These are phyloP conservation scores for Fragum whitleyi DNA, from an alignment of 2,888 invertebrate genomes.

Conservation along the genomic window DNA sequence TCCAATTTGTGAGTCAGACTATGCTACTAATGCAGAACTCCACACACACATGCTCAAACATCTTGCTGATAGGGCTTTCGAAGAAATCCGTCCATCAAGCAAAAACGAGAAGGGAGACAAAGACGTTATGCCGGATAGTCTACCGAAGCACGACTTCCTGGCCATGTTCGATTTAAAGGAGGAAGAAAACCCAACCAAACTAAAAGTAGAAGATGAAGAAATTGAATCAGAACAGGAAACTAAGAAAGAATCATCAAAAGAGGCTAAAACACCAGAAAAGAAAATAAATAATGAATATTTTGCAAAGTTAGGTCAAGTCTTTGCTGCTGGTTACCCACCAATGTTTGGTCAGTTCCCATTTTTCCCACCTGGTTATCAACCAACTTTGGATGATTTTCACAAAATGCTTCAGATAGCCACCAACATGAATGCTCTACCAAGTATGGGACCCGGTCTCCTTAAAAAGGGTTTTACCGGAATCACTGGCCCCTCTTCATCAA, in stretches of 20 bases:
- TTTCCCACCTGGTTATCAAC: constrained; percentile 59
- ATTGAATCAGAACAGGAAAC: not conserved
- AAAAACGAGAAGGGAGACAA: constrained; percentile 62
- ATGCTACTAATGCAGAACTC: constrained; percentile 86
- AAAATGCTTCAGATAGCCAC: constrained; percentile 69
- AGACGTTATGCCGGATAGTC: constrained; percentile 55
- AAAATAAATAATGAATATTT: constrained; percentile 76
- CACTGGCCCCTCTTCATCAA: constrained; percentile 44
- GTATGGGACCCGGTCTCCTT: constrained; percentile 60
- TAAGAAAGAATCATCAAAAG: constrained; percentile 51
- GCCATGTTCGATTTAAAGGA: constrained; percentile 89
- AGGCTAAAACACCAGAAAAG: constrained; percentile 61
- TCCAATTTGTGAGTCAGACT: constrained; percentile 87
- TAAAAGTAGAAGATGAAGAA: not conserved
- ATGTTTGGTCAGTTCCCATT: constrained; percentile 60
- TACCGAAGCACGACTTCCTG: constrained; percentile 91
- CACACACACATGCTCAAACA: constrained; percentile 81
- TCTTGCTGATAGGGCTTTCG: constrained; percentile 75
- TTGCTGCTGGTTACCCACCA: constrained; percentile 63
- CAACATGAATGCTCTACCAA: constrained; percentile 66
- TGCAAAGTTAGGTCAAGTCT: constrained; percentile 71
- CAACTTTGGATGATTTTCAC: constrained; percentile 65
- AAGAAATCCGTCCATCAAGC: constrained; percentile 65
- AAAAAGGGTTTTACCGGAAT: constrained; percentile 42
- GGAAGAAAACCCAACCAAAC: constrained; percentile 84